Percentiles rank a stretch among this genome's conserved stretches.
Evolutionary conservation across 2,113 vertebrate species (phyloP).

Genomic region (Alosa alosa): DNA sequence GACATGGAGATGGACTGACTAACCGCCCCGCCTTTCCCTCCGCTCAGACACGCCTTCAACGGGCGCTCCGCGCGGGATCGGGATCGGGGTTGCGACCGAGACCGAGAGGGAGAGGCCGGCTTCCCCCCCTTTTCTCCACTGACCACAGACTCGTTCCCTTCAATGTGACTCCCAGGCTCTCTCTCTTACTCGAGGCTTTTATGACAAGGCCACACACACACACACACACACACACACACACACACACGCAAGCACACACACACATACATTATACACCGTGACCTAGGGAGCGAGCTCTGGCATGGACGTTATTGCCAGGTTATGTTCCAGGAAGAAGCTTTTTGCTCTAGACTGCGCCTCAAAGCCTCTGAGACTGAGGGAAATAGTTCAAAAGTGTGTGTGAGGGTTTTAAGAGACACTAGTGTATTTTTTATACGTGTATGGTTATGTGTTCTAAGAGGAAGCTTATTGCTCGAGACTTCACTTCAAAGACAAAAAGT

Average conservation of each 20-base stretch:
- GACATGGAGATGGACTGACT: constrained; percentile 93
- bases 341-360: not conserved
- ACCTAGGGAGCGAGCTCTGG: not conserved
- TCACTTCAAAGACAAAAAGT: not conserved
- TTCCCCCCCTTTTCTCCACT: not conserved
- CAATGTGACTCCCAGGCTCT: constrained; percentile 6
- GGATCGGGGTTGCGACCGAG: not conserved
- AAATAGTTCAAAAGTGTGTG: not conserved
- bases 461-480: not conserved
- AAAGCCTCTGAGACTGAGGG: not conserved
- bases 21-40: constrained; percentile 10
- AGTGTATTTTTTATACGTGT: not conserved
- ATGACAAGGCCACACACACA: not conserved
- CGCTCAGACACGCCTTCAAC: not conserved
- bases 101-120: not conserved
- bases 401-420: not conserved
- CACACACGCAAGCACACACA: not conserved
- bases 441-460: not conserved
- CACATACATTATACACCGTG: not conserved
- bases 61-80: not conserved
- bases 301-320: not conserved
- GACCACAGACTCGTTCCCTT: not conserved
- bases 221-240: not conserved
- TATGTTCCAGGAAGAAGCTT: not conserved
- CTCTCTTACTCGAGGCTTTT: not conserved